These are phyloP conservation scores for Agrypnus murinus DNA, from an alignment of 2,888 invertebrate genomes.

Conservation along the genomic window DNA sequence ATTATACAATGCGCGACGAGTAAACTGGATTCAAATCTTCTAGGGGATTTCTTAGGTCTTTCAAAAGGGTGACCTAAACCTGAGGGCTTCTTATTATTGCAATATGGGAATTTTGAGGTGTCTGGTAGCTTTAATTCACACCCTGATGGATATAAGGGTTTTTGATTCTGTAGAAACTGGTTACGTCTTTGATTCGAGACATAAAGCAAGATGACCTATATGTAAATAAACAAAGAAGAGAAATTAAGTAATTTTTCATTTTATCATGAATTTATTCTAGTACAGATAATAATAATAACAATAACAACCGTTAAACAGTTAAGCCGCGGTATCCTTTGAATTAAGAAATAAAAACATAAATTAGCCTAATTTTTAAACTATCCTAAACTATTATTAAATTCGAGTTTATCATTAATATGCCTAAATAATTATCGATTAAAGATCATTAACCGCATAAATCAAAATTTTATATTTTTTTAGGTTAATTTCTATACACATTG, in stretches of 20 bases:
- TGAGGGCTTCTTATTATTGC: constrained; percentile 30
- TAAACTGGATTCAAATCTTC: constrained; percentile 4
- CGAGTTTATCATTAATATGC: constrained; percentile 1
- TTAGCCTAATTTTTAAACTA: no score
- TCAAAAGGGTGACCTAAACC: constrained; percentile 7
- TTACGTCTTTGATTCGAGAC: not conserved
- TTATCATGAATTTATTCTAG: not conserved
- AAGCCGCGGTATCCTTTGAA: no score
- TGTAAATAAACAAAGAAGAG: not conserved
- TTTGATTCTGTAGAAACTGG: constrained; percentile 5
- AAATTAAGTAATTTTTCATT: not conserved
- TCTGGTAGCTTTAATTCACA: constrained; percentile 38
- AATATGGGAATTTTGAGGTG: constrained; percentile 46
- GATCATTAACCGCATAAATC: constrained; percentile 12
- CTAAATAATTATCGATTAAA: constrained; percentile 4
- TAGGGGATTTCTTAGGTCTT: constrained; percentile 9
- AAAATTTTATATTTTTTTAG: constrained; percentile 9
- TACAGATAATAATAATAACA: no score
- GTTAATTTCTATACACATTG: not conserved
- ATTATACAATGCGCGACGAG: not conserved
- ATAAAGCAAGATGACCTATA: not conserved
- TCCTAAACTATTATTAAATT: not conserved
- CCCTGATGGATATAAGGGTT: constrained; percentile 4
- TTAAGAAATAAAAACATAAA: no score
- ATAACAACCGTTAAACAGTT: no score